Percentiles rank a stretch among this genome's conserved stretches.
Conservation (phyloP, 2,113 vertebrate genomes). For the Takifugu bimaculatus region DNA sequence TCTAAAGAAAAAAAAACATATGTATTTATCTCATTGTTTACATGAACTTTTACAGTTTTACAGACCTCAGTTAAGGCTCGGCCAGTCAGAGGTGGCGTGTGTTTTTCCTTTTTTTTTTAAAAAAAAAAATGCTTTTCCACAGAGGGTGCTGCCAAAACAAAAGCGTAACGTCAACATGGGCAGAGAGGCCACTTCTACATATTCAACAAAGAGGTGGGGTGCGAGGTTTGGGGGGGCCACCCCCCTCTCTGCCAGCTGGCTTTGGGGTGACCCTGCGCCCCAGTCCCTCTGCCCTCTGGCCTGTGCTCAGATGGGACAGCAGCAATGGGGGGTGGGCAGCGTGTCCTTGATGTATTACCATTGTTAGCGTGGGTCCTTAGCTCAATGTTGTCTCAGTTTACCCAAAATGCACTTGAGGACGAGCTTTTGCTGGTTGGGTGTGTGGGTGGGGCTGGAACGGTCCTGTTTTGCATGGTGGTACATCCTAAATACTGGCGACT, state of each 20-base stretch:
- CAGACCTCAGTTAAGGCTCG: conserved; percentile 93
- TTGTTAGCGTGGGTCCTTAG: conserved; percentile 60
- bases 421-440: conserved; percentile 49
- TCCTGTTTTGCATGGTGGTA: conserved; percentile 27
- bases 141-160: conserved; percentile 75
- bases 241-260: conserved; percentile 66
- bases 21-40: conserved; percentile 99
- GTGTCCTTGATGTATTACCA: conserved; percentile 64
- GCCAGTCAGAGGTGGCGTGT: conserved; percentile 78
- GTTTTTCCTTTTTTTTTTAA: conserved; percentile 7
- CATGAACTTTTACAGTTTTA: conserved; percentile 96
- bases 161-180: conserved; percentile 46
- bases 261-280: conserved; percentile 65
- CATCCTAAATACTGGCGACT: conserved; percentile 52
- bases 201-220: conserved; percentile 52
- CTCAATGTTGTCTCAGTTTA: conserved; percentile 53
- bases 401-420: conserved; percentile 60
- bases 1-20: conserved; percentile 85
- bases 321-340: conserved; percentile 41
- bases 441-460: conserved; percentile 36
- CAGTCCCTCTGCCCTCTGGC: conserved; percentile 67
- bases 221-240: conserved; percentile 32
- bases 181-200: conserved; percentile 49
- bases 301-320: conserved; percentile 57
- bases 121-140: conserved; percentile 71